phyloP scores from a whole-genome alignment of 2,113 vertebrate species.

The Ptychochromis oligacanthus region DNA sequence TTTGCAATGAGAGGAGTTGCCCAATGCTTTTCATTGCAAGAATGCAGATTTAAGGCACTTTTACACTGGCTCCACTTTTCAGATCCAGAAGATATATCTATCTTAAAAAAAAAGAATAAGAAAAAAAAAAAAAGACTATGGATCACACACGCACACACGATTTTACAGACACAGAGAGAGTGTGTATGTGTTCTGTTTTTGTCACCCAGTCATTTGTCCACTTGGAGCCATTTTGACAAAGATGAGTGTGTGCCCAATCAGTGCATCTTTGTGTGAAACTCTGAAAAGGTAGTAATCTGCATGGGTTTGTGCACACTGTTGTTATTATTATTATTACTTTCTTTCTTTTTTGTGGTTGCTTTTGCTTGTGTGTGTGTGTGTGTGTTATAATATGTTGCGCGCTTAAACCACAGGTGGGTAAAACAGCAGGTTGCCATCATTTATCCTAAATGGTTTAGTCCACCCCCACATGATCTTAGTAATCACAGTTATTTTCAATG shows the following conservation, averaged over 20 bases:
- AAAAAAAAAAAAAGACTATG: background rate
- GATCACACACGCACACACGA: background rate
- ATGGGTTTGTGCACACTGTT: background rate
- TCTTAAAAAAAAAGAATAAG: too few relatives aligned
- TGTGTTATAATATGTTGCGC: background rate
- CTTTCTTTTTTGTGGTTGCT: background rate
- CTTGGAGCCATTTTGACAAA: background rate
- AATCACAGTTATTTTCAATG: conserved; percentile 65
- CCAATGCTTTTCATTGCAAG: too few relatives aligned
- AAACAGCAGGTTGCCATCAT: conserved; percentile 46
- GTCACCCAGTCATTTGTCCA: background rate
- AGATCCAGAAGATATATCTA: too few relatives aligned
- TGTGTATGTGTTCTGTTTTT: background rate
- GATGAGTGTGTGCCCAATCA: background rate
- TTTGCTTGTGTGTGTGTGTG: background rate
- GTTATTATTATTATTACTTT: background rate
- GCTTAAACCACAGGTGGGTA: conserved; percentile 43
- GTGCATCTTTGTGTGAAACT: conserved; percentile 5
- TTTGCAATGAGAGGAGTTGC: too few relatives aligned
- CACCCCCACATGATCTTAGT: conserved; percentile 44
- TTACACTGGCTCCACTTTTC: too few relatives aligned
- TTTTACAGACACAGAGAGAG: background rate
- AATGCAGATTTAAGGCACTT: too few relatives aligned
- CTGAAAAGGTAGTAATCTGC: conserved; percentile 14
- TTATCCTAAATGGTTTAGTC: conserved; percentile 57